Evolutionary conservation across 2,888 invertebrate genomes (phyloP).

Genomic region (Drosophila birchii): DNA sequence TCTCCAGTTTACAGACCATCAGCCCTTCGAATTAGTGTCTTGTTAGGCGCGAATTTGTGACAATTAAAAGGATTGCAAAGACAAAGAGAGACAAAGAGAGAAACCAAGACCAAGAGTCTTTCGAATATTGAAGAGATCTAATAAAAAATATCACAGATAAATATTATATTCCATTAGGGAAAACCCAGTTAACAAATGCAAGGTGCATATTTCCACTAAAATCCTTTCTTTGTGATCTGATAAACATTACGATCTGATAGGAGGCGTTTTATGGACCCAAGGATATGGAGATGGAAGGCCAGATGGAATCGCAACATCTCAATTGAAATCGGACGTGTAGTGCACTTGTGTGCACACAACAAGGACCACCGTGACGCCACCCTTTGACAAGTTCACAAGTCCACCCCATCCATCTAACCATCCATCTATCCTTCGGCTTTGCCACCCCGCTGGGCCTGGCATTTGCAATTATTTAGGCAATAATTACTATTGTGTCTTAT

Average conservation of each 20-base stretch:
- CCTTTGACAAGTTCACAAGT: conserved; percentile 11
- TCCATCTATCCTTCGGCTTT: conserved; percentile 2
- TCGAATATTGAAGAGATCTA: not conserved
- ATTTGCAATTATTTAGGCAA: conserved; percentile 83
- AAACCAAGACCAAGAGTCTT: not conserved
- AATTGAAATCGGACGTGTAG: conserved; percentile 52
- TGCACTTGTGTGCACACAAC: conserved; percentile 57
- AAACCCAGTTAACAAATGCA: not conserved
- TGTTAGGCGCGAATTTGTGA: not conserved
- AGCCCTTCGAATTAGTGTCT: conserved; percentile 1
- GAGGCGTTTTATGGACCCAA: not conserved
- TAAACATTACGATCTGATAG: not conserved
- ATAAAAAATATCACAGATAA: not conserved
- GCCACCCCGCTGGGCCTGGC: conserved; percentile 44
- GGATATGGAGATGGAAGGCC: conserved; percentile 14
- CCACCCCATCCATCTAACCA: conserved; percentile 5
- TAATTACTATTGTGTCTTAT: conserved; percentile 84
- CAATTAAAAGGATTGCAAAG: conserved; percentile 10
- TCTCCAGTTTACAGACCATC: conserved; percentile 29
- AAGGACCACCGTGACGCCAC: conserved; percentile 60
- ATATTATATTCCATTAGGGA: not conserved
- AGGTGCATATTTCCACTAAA: conserved; percentile 1
- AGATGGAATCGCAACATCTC: conserved; percentile 49
- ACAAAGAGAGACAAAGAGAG: not conserved
- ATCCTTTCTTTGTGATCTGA: not conserved